phyloP scores from a whole-genome alignment of 92 coral and sea anemone genomes.

The Diadumene lineata region DNA sequence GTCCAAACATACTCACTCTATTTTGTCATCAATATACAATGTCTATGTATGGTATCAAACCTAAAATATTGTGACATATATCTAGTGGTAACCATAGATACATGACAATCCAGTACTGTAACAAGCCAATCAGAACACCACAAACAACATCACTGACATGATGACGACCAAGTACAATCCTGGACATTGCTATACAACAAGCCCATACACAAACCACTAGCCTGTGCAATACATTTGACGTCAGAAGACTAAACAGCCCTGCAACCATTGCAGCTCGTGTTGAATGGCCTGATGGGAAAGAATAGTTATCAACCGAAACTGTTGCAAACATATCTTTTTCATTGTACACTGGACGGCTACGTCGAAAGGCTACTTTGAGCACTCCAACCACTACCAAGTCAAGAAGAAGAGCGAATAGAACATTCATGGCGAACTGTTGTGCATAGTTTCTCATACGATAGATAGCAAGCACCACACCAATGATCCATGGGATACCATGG shows the following conservation, averaged over 20 bases:
- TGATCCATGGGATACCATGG: conserved; percentile 96
- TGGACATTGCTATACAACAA: conserved; percentile 68
- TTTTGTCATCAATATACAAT: not conserved
- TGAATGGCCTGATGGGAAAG: conserved; percentile 94
- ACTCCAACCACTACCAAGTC: conserved; percentile 82
- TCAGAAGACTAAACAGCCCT: conserved; percentile 47
- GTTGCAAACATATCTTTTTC: conserved; percentile 92
- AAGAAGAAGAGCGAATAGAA: conserved; percentile 68
- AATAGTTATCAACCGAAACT: conserved; percentile 87
- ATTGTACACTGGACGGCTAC: conserved; percentile 78
- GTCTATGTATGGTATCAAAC: conserved; percentile 36
- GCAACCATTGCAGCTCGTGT: conserved; percentile 95
- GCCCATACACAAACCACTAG: conserved; percentile 82
- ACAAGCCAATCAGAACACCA: conserved; percentile 78
- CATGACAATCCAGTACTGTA: conserved; percentile 59
- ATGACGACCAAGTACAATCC: conserved; percentile 90
- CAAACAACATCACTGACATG: conserved; percentile 83
- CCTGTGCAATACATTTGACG: conserved; percentile 25
- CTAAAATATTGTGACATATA: conserved; percentile 43
- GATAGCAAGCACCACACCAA: conserved; percentile 59
- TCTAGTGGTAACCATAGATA: conserved; percentile 61
- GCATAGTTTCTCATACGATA: conserved; percentile 29
- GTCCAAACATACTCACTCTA: no score
- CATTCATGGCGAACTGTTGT: conserved; percentile 78
- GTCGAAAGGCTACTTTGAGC: conserved; percentile 59